Base-by-base conservation (phyloP, 2,888 invertebrate genomes). In the Cynaeus angustus region DNA sequence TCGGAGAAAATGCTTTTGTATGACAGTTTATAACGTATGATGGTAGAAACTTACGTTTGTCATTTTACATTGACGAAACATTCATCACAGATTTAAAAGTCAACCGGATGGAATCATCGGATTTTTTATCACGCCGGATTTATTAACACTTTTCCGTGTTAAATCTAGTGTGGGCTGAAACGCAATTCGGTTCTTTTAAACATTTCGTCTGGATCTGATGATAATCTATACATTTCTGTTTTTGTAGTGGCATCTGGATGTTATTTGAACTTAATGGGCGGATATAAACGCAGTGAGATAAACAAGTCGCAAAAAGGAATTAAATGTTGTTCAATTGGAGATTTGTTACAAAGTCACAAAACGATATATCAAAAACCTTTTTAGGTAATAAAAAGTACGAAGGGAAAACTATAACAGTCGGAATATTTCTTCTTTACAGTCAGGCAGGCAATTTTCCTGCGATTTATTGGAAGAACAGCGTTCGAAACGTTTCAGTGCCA, bases 61-160 rank as follows among this genome's bases (percentile, higher is more conserved):
- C 48, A 37, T 33, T 37, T 33, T 38, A 14, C 10, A 71, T 71
- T 74, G 76, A 72, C 72, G 72, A 72, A 66, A 66, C 70, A 76
- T 75, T 72, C 73, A 72, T 74, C 75, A 73, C 71, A 65, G 69
- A 71, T 59, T 74, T n/a, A 64, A 74, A 66, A 66, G 73, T 68
- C 68, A 73, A 66, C 71, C 72, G 73, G 68, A 74, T 70, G 74
- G 61, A 73, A 73, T 72, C 65, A 62, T 70, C 67, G 72, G 66
- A 10, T 53, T 70, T 70, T 74, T 74, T 71, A 71, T 71, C 70
- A 61, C 68, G 64, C 66, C 52, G 68, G 61, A 64, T 64, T 52
- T 71, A 65, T 65, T 65, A 65, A 55, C 65, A 74, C 74, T 75
- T 75, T 74, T 71, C 73, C 66, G 62, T 70, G 76, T 68, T 75